Conservation (phyloP, 2,888 invertebrate genomes). For the Drosophila percnosoma region DNA sequence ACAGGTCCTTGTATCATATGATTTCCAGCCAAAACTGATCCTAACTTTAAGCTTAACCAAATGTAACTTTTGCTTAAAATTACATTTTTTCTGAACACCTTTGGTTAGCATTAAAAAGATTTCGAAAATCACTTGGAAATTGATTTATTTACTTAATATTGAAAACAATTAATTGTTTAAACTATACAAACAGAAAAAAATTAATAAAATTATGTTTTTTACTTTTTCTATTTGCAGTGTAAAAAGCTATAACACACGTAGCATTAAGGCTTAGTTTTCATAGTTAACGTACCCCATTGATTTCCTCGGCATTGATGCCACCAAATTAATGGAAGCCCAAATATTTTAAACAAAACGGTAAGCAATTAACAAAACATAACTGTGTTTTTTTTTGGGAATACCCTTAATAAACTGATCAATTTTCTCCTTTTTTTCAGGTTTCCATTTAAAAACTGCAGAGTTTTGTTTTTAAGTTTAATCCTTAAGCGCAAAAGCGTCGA, state of each 20-base stretch:
- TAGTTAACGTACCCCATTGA: slow-evolving; percentile 70
- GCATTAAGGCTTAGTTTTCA: slow-evolving; percentile 75
- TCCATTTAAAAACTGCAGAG: slow-evolving; percentile 60
- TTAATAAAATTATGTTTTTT: slow-evolving; percentile 6
- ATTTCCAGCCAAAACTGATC: neutral
- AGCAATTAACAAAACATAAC: slow-evolving; percentile 3
- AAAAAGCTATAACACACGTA: slow-evolving; percentile 75
- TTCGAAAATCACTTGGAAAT: slow-evolving; percentile 4
- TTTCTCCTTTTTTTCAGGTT: slow-evolving; percentile 42
- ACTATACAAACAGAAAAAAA: neutral
- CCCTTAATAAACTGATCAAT: neutral
- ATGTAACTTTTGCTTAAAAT: neutral
- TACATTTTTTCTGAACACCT: neutral
- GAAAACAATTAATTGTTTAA: neutral
- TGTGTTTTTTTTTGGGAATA: no score
- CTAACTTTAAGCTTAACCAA: neutral
- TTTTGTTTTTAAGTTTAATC: slow-evolving; percentile 58
- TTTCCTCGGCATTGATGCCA: slow-evolving; percentile 72
- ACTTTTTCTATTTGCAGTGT: slow-evolving; percentile 64
- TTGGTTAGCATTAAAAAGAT: slow-evolving; percentile 1
- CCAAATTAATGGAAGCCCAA: slow-evolving; percentile 60
- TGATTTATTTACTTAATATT: neutral
- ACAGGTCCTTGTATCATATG: neutral
- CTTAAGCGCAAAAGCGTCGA: slow-evolving; percentile 27
- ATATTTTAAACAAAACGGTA: slow-evolving; percentile 77